Base-by-base conservation (phyloP, 2,888 invertebrate genomes). In the Ophioninae sp. region DNA sequence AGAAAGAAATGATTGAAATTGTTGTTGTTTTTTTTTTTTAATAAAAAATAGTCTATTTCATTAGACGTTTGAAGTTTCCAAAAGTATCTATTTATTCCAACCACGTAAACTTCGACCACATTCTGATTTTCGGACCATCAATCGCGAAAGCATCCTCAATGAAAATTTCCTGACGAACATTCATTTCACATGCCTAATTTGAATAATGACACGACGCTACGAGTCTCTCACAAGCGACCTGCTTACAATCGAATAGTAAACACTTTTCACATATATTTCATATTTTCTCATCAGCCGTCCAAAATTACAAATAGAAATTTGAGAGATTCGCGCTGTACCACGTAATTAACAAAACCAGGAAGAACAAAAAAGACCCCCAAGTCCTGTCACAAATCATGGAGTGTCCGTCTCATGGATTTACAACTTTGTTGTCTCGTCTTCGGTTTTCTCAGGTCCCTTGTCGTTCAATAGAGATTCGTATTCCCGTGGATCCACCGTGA, bases 381-480 rank as follows among this genome's bases (percentile, higher is more conserved):
- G 13, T 50, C 50, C 17, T 2, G 17, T 50, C 50, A 17, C 17
- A 50, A 50, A 50, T 50, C 50, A 50, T 13, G 50, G 17, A 13
- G 50, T 50, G 50, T 50, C 17, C 20, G 17, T 64, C 17, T 17
- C 8, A 41, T 44, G 8, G 6, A 64, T 64, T 74, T 56, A 30
- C 62, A 8, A n/a, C 20, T 10, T 69, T 20, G 61, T 50, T n/a
- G 67, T 57, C 13, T 37, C 39, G 69, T 81, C 70, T 20, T 79
- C 50, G 0, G 2, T 17, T 37, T 57, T 74, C 81, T 86, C 67
- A 44, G 64, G 70, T 72, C 17, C 69, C 62, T 83, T 50, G 8
- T 82, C 10, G 61, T 56, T 75, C 7, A 87, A 61, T 37, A 87
- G 68, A 37, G 80, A 81, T 77, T 85, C 83, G 21, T 74, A 64